Evolutionary conservation across 2,113 vertebrate genomes (phyloP).

Genomic region (Ictidomys tridecemlineatus): DNA sequence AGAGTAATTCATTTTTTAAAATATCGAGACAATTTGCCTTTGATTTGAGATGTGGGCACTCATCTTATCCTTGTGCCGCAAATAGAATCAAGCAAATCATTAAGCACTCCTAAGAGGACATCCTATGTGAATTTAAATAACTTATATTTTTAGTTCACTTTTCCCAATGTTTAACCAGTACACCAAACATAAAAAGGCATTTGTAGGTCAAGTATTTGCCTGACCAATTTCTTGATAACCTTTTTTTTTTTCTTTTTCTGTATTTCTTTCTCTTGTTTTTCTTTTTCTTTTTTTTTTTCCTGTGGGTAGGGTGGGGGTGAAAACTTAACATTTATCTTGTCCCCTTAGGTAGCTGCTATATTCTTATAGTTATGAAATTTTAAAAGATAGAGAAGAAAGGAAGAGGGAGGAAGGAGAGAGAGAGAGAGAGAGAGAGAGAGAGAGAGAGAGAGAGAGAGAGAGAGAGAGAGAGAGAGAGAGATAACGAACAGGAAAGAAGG

Average conservation of each 20-base stretch:
- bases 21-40: conserved; percentile 54
- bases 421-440: background rate
- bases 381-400: background rate
- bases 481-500: background rate
- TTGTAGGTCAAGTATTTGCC: conserved; percentile 62
- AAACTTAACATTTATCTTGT: conserved; percentile 32
- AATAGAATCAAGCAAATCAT: conserved; percentile 79
- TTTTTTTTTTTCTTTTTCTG: background rate
- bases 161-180: conserved; percentile 37
- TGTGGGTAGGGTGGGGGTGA: background rate
- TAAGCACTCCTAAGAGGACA: conserved; percentile 74
- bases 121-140: conserved; percentile 75
- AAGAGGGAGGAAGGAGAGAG: background rate
- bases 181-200: conserved; percentile 30
- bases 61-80: conserved; percentile 58
- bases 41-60: conserved; percentile 67
- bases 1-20: background rate
- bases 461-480: too few relatives aligned
- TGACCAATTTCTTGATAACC: conserved; percentile 21
- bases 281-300: too few relatives aligned
- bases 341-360: background rate
- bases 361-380: background rate
- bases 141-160: conserved; percentile 72
- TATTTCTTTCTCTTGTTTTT: too few relatives aligned
- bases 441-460: background rate